Evolutionary conservation across 2,797 vertebrate species (phyloP).

Genomic region (Tauraco hartlaubi): DNA sequence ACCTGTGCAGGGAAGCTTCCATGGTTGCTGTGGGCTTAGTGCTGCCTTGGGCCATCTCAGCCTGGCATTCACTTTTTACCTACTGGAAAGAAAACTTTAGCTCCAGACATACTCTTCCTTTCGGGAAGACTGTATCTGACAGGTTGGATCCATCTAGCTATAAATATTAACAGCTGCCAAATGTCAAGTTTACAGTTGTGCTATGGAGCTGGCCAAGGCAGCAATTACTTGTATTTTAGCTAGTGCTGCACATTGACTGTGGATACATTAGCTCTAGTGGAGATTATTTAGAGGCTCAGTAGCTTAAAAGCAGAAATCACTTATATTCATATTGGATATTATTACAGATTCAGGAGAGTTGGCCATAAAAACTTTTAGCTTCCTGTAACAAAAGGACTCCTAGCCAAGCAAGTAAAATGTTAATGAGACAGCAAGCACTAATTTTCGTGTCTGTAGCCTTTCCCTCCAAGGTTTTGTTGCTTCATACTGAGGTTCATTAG

Average conservation of each 20-base stretch:
- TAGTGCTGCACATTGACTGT: constrained; percentile 12
- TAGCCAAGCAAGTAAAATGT: constrained; percentile 68
- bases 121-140: background rate
- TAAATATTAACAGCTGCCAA: constrained; percentile 43
- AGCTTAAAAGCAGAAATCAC: constrained; percentile 67
- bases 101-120: background rate
- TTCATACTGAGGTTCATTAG: constrained; percentile 49
- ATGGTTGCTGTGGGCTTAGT: background rate
- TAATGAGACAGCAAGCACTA: constrained; percentile 64
- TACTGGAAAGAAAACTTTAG: background rate
- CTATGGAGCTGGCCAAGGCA: constrained; percentile 20
- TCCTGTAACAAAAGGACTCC: constrained; percentile 66
- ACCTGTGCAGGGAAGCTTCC: background rate
- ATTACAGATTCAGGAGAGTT: constrained; percentile 54
- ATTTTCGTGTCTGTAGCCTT: constrained; percentile 43
- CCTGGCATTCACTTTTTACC: background rate
- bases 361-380: constrained; percentile 66
- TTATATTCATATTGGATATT: constrained; percentile 53
- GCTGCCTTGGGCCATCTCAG: background rate
- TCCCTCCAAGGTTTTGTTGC: constrained; percentile 39
- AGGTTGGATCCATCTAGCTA: background rate
- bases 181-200: background rate
- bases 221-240: constrained; percentile 56
- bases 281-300: constrained; percentile 57
- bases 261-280: constrained; percentile 43